Evolutionary conservation across 2,888 invertebrate genomes (phyloP).

Genomic region (Epinotia nisella): DNA sequence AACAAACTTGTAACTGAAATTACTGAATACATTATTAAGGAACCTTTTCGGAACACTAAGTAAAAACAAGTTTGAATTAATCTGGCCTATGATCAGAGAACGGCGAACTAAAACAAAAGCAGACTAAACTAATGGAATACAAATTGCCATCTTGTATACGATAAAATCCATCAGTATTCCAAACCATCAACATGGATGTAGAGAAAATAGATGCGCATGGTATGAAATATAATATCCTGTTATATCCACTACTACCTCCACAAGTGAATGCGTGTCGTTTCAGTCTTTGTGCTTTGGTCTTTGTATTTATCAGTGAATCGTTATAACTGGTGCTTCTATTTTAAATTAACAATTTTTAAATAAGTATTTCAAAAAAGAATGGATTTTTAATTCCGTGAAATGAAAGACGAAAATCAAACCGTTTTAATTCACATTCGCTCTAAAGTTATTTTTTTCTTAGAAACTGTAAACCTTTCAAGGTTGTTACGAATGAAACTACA

Average conservation of each 20-base stretch:
- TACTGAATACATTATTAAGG: slow-evolving; percentile 29
- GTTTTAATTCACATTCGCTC: too few species aligned
- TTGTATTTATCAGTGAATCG: too few species aligned
- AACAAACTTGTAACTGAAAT: slow-evolving; percentile 26
- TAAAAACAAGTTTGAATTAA: slow-evolving; percentile 47
- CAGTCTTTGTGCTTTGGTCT: too few species aligned
- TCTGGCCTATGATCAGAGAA: slow-evolving; percentile 48
- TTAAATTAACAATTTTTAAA: too few species aligned
- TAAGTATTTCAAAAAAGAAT: too few species aligned
- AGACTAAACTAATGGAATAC: slow-evolving; percentile 70
- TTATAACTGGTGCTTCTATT: too few species aligned
- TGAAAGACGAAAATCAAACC: too few species aligned
- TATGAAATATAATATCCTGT: neutral
- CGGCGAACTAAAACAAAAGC: slow-evolving; percentile 55
- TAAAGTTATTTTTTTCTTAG: too few species aligned
- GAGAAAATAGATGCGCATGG: slow-evolving; percentile 49
- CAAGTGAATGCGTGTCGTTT: too few species aligned
- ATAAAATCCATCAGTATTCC: slow-evolving; percentile 73
- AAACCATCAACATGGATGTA: slow-evolving; percentile 51
- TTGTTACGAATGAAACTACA: too few species aligned
- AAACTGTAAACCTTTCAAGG: too few species aligned
- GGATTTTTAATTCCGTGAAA: too few species aligned
- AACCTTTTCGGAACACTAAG: slow-evolving; percentile 32
- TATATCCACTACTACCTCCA: neutral
- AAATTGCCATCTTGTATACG: slow-evolving; percentile 72